Conservation (phyloP, 2,113 vertebrate genomes). For the Progne subis region DNA sequence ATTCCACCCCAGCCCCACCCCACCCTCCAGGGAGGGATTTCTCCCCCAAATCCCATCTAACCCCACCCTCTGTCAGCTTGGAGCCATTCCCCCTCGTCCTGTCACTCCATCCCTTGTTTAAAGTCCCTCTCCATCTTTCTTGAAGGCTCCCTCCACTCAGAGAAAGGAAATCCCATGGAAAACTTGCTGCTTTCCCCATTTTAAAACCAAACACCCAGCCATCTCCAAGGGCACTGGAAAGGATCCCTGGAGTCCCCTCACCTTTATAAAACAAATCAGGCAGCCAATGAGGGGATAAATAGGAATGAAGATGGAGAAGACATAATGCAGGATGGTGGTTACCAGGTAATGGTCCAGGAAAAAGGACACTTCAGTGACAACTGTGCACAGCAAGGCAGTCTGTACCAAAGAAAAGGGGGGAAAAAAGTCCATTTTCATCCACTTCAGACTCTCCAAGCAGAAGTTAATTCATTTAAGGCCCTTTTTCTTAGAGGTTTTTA, state of each 20-base stretch:
- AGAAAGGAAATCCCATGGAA: background rate
- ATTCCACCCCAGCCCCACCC: background rate
- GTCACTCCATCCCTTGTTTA: background rate
- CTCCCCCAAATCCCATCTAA: background rate
- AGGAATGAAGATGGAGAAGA: slow-evolving; percentile 87
- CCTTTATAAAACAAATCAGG: slow-evolving; percentile 92
- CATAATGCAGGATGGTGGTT: slow-evolving; percentile 80
- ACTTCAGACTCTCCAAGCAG: background rate
- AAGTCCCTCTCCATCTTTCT: background rate
- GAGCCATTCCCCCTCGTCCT: background rate
- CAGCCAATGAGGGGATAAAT: slow-evolving; percentile 93
- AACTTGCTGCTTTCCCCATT: background rate
- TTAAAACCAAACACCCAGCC: background rate
- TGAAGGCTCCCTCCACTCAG: background rate
- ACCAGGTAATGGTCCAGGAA: slow-evolving; percentile 75
- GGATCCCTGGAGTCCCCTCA: slow-evolving; percentile 9
- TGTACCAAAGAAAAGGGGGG: slow-evolving; percentile 10
- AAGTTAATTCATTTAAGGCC: background rate
- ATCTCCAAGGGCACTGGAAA: rapidly evolving
- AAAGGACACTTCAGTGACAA: slow-evolving; percentile 78
- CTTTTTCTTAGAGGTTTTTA: background rate
- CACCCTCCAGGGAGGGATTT: background rate
- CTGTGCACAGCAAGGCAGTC: slow-evolving; percentile 74
- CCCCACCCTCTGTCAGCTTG: background rate
- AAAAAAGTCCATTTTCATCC: background rate